Conservation (phyloP, 2,113 vertebrate species). For the Thunnus thynnus region DNA sequence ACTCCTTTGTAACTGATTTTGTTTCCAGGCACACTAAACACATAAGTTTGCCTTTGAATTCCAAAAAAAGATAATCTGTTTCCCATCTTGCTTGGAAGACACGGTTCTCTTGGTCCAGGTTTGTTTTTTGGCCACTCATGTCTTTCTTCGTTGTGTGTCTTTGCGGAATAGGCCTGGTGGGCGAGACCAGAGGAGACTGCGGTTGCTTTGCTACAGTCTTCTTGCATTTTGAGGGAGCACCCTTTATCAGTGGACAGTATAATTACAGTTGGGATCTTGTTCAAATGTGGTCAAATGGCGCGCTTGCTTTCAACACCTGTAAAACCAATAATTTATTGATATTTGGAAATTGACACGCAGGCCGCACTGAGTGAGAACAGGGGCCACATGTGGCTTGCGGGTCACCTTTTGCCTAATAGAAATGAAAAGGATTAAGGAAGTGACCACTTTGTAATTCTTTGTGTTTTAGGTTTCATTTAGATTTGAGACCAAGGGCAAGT, state of each 20-base stretch:
- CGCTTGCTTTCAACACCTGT: too few relatives aligned
- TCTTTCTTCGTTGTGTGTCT: background rate
- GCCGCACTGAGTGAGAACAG: too few relatives aligned
- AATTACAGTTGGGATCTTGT: background rate
- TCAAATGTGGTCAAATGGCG: background rate
- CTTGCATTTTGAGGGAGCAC: background rate
- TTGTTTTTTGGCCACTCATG: background rate
- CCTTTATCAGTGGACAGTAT: background rate
- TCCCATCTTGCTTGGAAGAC: too few relatives aligned
- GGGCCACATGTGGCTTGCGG: too few relatives aligned
- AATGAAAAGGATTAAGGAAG: too few relatives aligned
- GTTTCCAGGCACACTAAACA: background rate
- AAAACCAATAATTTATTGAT: too few relatives aligned
- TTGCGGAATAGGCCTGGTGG: background rate
- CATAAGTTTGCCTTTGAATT: background rate
- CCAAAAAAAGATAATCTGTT: background rate
- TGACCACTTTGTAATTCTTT: background rate
- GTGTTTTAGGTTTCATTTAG: background rate
- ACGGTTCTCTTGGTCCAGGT: background rate
- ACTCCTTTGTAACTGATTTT: background rate
- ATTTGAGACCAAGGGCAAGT: background rate
- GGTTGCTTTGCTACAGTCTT: too few relatives aligned
- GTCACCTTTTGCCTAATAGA: too few relatives aligned
- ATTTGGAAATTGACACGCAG: too few relatives aligned
- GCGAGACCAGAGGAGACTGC: too few relatives aligned